Evolutionary conservation across 1,140 invertebrate genomes (phyloP).

Genomic region (Drosophila persimilis): DNA sequence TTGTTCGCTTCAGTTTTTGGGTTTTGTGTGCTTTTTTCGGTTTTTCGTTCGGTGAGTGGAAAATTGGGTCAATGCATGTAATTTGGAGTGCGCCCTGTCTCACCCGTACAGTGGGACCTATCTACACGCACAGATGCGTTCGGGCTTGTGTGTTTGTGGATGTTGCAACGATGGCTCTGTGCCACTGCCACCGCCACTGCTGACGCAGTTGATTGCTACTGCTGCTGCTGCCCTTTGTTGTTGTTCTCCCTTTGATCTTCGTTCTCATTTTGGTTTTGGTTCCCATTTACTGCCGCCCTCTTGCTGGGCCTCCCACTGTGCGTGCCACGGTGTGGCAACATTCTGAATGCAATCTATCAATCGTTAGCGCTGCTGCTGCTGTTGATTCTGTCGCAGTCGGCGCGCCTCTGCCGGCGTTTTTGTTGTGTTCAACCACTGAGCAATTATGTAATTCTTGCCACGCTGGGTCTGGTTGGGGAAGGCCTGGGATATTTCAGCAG

Average conservation of each 20-base stretch:
- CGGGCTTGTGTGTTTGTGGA: slow-evolving; percentile 39
- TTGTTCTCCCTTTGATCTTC: slow-evolving; percentile 69
- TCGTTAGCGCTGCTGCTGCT: slow-evolving; percentile 30
- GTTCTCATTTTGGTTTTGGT: slow-evolving; percentile 32
- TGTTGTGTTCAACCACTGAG: slow-evolving; percentile 58
- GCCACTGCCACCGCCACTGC: slow-evolving; percentile 19
- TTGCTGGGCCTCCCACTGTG: slow-evolving; percentile 19
- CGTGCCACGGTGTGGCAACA: slow-evolving; percentile 54
- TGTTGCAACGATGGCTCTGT: slow-evolving; percentile 68
- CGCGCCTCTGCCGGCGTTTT: neutral
- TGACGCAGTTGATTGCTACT: slow-evolving; percentile 39
- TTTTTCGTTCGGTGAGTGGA: slow-evolving; percentile 36
- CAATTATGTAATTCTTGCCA: slow-evolving; percentile 62
- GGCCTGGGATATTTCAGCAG: no score
- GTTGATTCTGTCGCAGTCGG: neutral
- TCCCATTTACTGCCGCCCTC: slow-evolving; percentile 3
- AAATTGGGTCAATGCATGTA: slow-evolving; percentile 75
- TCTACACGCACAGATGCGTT: slow-evolving; percentile 6
- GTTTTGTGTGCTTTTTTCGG: slow-evolving; percentile 15
- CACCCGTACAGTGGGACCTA: no score
- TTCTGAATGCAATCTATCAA: slow-evolving; percentile 80
- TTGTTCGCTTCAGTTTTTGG: slow-evolving; percentile 40
- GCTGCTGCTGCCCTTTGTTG: slow-evolving; percentile 30
- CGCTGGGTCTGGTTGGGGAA: slow-evolving; percentile 29
- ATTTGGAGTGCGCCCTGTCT: slow-evolving; percentile 38